Base-by-base conservation (phyloP, 2,797 vertebrate genomes). In the Malurus leucopterus region DNA sequence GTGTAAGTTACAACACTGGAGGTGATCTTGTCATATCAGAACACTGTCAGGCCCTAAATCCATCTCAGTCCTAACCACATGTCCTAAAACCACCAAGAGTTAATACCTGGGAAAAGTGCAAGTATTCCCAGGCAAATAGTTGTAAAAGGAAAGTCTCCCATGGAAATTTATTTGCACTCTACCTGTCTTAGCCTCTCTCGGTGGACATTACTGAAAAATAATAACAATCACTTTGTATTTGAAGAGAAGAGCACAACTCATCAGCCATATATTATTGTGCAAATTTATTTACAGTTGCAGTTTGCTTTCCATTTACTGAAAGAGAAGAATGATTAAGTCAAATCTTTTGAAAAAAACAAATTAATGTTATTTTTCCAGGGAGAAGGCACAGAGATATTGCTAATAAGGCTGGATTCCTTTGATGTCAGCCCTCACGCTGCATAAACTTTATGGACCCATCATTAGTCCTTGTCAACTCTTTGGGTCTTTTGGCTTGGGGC, bases 401-500 rank as follows among this genome's bases (percentile, higher is more conserved):
- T 85, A 94, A 91, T 86, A 81, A 88, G 84, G 72, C 76, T 73
- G 89, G 80, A 89, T 88, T 89, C 86, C 59, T 93, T 91, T 88
- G 81, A 91, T 94, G 94, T 90, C 86, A 86, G 73, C 41, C 53
- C 75, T 94, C 78, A 89, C 2, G 3, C 74, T 89, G 87, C 90
- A 92, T 89, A 91, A 92, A 89, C 67, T 91, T 85, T 49, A 46
- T 49, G 79, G 70, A 89, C 82, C 65, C 30, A 3, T 93, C 88
- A 87, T 96, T 95, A 93, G 86, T 95, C 91, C 84, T 93, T 93
- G 92, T 95, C 94, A 90, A 50, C 65, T 95, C 47, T 78, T 82
- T 61, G 89, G 89, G 87, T 69, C 76, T 84, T 50, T 92, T 95
- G 95, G 95, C 89, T 78, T 83, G 26, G 9, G 69, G 89, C 94